Conservation (phyloP, 2,888 invertebrate genomes). For the Atrina japonica region DNA sequence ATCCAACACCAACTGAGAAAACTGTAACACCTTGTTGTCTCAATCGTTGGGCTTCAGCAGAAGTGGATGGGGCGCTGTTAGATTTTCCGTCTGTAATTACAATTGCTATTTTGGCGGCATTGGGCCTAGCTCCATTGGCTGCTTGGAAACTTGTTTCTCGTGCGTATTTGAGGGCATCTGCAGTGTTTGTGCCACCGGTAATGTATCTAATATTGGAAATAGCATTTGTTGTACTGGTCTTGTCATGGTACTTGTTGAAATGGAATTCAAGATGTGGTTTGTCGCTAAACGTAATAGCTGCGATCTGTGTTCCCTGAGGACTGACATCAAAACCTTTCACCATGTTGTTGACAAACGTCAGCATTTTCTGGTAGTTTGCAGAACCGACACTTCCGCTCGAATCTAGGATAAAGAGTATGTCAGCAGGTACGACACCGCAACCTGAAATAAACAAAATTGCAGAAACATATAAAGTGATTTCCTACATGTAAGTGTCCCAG, state of each 20-base stretch:
- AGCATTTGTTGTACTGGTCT: slow-evolving; percentile 41
- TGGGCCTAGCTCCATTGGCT: slow-evolving; percentile 63
- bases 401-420: slow-evolving; percentile 60
- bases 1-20: slow-evolving; percentile 71
- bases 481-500: no score
- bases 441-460: slow-evolving; percentile 13
- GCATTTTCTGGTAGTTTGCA: slow-evolving; percentile 54
- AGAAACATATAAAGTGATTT: not conserved
- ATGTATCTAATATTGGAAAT: slow-evolving; percentile 48
- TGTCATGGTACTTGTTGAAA: slow-evolving; percentile 50
- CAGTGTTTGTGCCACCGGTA: slow-evolving; percentile 60
- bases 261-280: slow-evolving; percentile 54
- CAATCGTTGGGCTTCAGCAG: slow-evolving; percentile 58
- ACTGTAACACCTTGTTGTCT: slow-evolving; percentile 64
- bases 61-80: slow-evolving; percentile 59
- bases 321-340: slow-evolving; percentile 51
- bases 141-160: slow-evolving; percentile 61
- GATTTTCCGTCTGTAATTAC: slow-evolving; percentile 69
- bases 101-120: slow-evolving; percentile 69
- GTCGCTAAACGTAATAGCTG: slow-evolving; percentile 52
- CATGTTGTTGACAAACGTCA: slow-evolving; percentile 54
- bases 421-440: slow-evolving; percentile 52
- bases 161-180: slow-evolving; percentile 63
- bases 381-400: slow-evolving; percentile 57
- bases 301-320: slow-evolving; percentile 51